Base-by-base conservation (phyloP, 2,797 vertebrate species). In the Melanotaenia maccullochi region DNA sequence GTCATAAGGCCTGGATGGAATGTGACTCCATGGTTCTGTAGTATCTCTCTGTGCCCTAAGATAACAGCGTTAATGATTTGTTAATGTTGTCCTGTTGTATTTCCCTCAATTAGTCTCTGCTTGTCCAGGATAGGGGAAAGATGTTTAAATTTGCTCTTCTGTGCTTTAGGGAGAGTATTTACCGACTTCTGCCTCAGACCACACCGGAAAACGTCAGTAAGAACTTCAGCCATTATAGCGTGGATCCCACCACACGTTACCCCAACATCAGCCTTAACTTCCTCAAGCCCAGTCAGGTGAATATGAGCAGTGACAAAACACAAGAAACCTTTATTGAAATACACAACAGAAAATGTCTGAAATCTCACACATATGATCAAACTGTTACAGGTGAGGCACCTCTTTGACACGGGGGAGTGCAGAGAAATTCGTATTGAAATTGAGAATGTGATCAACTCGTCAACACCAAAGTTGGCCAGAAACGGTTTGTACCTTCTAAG, bases 201-300 rank as follows among this genome's bases (percentile, higher is more conserved):
- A 99, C 98, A 1, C 96, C 98, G 7, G 97, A 99, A 91, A 99
- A 99, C 8, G 95, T 99, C 92, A 99, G 95, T 88, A 99, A 99
- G 86, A 99, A 99, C 94, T 97, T 96, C 93, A 96, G 96, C 90
- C 97, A 96, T 0, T 99, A 98, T 92, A 98, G 97, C 67, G 93
- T 99, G 14, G 97, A 99, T 83, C 98, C 98, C 0, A 95, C 96
- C 47, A 99, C 98, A n/a, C 95, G 98, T 1, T 99, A 99, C 73
- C 98, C 98, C 87, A 99, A 99, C 58, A 95, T 99, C 63, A 97
- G 96, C 52, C 87, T 99, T 81, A 96, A 96, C 91, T 96, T 97
- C 90, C 87, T 99, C 80, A 90, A 96, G 60, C 96, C 97, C 20
- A 97, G 94, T 89, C 98, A 99, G 96, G 98, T 99, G 85, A 78